Conservation (phyloP, 1,140 invertebrate genomes). For the Meloidogyne floridensis region DNA sequence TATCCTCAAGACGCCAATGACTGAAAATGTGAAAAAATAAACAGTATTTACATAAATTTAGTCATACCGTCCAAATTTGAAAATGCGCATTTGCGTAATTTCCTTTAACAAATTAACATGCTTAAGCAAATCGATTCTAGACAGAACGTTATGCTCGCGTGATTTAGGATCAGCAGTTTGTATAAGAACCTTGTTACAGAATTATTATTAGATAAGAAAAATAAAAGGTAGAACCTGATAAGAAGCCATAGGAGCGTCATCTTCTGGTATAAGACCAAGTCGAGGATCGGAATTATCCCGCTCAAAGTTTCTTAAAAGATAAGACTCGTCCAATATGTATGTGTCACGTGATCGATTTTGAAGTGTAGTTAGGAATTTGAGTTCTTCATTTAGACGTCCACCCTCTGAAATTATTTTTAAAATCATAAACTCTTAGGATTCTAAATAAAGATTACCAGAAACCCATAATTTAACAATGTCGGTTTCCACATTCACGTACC, state of each 20-base stretch:
- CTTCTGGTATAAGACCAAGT: conserved; percentile 22
- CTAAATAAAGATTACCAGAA: conserved; percentile 40
- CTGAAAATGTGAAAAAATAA: conserved; percentile 42
- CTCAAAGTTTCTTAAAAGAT: not conserved
- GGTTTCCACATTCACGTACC: conserved; percentile 10
- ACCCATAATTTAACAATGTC: conserved; percentile 64
- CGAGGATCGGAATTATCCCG: conserved; percentile 19
- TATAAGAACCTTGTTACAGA: conserved; percentile 13
- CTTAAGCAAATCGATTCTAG: conserved; percentile 10
- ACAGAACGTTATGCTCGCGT: not conserved
- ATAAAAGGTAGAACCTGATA: not conserved
- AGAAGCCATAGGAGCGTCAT: conserved; percentile 12
- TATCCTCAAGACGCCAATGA: conserved; percentile 60
- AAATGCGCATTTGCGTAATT: conserved; percentile 38
- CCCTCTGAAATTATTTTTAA: conserved; percentile 52
- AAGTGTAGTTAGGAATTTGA: conserved; percentile 50
- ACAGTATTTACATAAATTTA: not conserved
- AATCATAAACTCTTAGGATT: conserved; percentile 10
- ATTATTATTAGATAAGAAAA: not conserved
- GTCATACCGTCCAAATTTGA: conserved; percentile 13
- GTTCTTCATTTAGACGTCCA: conserved; percentile 59
- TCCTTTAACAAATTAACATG: conserved; percentile 37
- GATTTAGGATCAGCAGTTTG: conserved; percentile 19
- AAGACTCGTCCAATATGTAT: not conserved
- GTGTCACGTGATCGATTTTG: not conserved